Evolutionary conservation across 2,113 vertebrate species (phyloP).

Genomic region (Baryphthengus martii): DNA sequence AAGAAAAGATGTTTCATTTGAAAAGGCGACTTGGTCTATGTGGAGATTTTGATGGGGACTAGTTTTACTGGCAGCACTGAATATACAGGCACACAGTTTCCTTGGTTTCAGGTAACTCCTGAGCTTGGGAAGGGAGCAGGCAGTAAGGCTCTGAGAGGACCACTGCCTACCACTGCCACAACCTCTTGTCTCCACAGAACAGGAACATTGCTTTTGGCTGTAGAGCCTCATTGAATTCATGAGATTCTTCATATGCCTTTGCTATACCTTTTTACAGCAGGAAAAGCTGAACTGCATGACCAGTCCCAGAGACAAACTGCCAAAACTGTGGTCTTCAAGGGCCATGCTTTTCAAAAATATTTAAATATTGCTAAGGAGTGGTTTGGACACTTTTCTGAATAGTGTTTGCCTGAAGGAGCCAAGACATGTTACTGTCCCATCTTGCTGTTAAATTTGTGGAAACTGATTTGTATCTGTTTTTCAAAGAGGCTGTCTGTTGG

Average conservation of each 20-base stretch:
- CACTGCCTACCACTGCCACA: neutral
- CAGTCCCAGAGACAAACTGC: neutral
- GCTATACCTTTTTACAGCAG: neutral
- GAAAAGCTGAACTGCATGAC: neutral
- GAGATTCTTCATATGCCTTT: neutral
- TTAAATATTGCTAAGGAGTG: neutral
- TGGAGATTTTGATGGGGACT: neutral
- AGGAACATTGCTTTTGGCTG: neutral
- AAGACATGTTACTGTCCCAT: neutral
- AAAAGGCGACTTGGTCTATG: neutral
- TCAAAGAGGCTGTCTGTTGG: neutral
- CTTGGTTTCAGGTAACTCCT: neutral
- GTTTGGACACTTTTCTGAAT: neutral
- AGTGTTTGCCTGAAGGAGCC: neutral
- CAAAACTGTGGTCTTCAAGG: neutral
- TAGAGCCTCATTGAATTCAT: neutral
- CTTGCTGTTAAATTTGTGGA: neutral
- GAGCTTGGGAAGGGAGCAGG: neutral
- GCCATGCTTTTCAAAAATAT: accelerated
- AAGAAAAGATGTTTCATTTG: neutral
- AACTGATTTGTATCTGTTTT: neutral
- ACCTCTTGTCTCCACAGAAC: neutral
- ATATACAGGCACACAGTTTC: neutral
- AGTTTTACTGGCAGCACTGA: neutral
- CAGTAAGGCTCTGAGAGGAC: neutral